phyloP scores from a whole-genome alignment of 2,888 invertebrate species.

The Cryptus viduatorius region DNA sequence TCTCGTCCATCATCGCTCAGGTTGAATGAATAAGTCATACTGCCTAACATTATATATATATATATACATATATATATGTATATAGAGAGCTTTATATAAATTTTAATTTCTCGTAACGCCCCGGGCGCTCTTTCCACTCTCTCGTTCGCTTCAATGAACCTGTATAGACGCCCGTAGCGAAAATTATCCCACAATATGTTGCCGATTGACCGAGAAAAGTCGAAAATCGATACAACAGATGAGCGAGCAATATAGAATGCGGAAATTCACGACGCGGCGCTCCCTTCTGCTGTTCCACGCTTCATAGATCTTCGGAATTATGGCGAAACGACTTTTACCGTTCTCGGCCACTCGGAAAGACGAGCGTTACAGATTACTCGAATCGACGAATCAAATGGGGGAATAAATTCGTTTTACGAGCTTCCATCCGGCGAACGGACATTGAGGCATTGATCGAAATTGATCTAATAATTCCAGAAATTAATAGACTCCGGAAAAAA shows the following conservation, averaged over 20 bases:
- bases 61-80: slow-evolving; percentile 53
- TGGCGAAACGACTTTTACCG: slow-evolving; percentile 17
- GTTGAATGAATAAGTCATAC: slow-evolving; percentile 8
- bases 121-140: slow-evolving; percentile 70
- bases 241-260: slow-evolving; percentile 25
- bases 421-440: background rate
- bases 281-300: slow-evolving; percentile 17
- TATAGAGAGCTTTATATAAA: slow-evolving; percentile 74
- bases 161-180: slow-evolving; percentile 75
- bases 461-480: too few species aligned
- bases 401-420: background rate
- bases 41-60: slow-evolving; percentile 12
- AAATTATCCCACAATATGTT: slow-evolving; percentile 82
- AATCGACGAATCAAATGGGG: background rate
- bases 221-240: slow-evolving; percentile 75
- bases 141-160: slow-evolving; percentile 76
- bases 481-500: too few species aligned
- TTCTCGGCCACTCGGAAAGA: background rate
- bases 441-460: background rate
- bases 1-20: slow-evolving; percentile 23
- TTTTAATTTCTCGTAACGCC: slow-evolving; percentile 81
- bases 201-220: slow-evolving; percentile 78
- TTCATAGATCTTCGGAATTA: slow-evolving; percentile 4
- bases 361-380: background rate
- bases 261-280: background rate